Conservation (phyloP, 2,113 vertebrate genomes). For the Nymphicus hollandicus region DNA sequence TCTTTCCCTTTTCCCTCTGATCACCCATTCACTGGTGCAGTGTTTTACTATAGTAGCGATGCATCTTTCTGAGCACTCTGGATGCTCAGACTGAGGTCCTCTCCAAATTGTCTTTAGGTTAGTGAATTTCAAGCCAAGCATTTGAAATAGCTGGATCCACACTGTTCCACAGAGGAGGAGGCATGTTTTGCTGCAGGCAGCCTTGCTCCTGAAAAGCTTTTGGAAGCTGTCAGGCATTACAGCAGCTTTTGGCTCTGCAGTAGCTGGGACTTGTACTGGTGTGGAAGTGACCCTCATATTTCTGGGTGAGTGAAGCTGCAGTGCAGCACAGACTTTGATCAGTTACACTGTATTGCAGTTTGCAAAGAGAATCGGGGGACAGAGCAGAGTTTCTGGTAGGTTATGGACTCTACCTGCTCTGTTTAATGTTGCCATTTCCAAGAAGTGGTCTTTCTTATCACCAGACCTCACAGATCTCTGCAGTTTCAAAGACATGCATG, state of each 20-base stretch:
- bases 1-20: neutral
- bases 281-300: neutral
- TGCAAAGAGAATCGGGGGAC: neutral
- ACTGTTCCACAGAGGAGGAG: neutral
- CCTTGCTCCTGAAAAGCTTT: neutral
- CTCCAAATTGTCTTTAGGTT: neutral
- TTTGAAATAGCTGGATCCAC: neutral
- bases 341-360: neutral
- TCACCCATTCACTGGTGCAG: neutral
- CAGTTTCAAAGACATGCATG: neutral
- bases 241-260: neutral
- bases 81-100: neutral
- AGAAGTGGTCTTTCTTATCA: neutral
- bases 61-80: neutral
- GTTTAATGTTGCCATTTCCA: neutral
- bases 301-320: constrained; percentile 37
- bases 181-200: neutral
- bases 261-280: neutral
- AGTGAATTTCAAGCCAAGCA: neutral
- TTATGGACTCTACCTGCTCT: neutral
- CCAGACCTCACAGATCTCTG: neutral
- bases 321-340: constrained; percentile 10
- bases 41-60: neutral
- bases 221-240: neutral
- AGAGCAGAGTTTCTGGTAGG: neutral